Base-by-base conservation (phyloP, 2,113 vertebrate genomes). In the Phycodurus eques region DNA sequence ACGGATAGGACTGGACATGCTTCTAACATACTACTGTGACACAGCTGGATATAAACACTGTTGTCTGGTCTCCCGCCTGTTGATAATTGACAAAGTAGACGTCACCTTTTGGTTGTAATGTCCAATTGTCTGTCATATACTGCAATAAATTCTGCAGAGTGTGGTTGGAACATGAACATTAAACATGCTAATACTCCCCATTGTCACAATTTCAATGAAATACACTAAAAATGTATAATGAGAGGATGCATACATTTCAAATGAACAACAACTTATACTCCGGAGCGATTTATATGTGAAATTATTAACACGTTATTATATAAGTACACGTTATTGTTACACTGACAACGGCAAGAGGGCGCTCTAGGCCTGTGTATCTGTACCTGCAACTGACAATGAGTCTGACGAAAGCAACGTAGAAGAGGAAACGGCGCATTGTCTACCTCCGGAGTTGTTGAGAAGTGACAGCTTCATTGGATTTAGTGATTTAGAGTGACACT, bases 1-100 rank as follows among this genome's bases (percentile, higher is more conserved):
- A 86, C 87, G 78, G 79, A 77, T 73, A 68, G 59, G 79, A 80
- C 82, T 84, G 76, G 67, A 76, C 71, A 54, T 35, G 54, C 63
- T 49, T 75, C 68, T 61, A 63, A 68, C 51, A 74, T 80, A 79
- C 76, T 63, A 60, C 72, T 81, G 75, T 81, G 82, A 85, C 71
- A 61, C 64, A 67, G 67, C 83, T 47, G 70, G 68, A 80, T 76
- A 68, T 47, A 49, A 35, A 31, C 59, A 57, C 68, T 68, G 20
- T 82, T 74, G 64, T 47, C 33, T 31, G 60, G 20, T 68, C 31
- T 51, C 46, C 56, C 8, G 13, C 17, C 62, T 79, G 70, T 78
- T 73, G 79, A 78, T 86, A 61, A 85, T 88, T 80, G 70, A 77
- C 80, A 77, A 61, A 74, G 53, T 33, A 27, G 44, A 66, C 5